phyloP scores from a whole-genome alignment of 2,888 invertebrate genomes.

The Lymantria dispar region DNA sequence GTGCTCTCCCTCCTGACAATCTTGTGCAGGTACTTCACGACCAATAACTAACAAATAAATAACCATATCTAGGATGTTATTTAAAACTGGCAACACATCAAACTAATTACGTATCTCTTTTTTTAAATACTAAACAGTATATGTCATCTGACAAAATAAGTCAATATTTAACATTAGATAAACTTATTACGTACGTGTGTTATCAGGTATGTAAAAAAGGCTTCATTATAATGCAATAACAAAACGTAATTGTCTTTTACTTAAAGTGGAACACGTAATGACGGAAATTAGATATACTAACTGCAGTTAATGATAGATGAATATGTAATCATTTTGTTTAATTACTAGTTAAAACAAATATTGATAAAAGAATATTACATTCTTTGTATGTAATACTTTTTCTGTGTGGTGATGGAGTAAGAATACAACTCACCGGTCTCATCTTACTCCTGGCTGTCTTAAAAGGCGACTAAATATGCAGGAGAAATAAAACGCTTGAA shows the following conservation, averaged over 20 bases:
- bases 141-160: neutral
- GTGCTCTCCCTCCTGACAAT: too few relatives aligned
- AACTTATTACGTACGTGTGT: neutral
- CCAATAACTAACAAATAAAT: too few relatives aligned
- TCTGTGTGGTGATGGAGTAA: too few relatives aligned
- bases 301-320: conserved; percentile 1
- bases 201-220: conserved; percentile 5
- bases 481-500: too few relatives aligned
- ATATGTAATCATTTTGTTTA: neutral
- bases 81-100: too few relatives aligned
- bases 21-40: too few relatives aligned
- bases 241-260: conserved; percentile 9
- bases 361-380: conserved; percentile 6
- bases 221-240: conserved; percentile 11
- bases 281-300: conserved; percentile 1
- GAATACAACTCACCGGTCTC: too few relatives aligned
- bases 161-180: conserved; percentile 1
- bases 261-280: conserved; percentile 7
- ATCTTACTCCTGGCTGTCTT: too few relatives aligned
- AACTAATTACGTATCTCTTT: neutral
- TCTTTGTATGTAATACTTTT: too few relatives aligned
- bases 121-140: neutral
- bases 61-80: too few relatives aligned
- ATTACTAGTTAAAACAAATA: conserved; percentile 6
- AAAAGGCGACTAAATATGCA: too few relatives aligned